phyloP scores from a whole-genome alignment of 2,113 vertebrate species.

The Stigmatopora argus region DNA sequence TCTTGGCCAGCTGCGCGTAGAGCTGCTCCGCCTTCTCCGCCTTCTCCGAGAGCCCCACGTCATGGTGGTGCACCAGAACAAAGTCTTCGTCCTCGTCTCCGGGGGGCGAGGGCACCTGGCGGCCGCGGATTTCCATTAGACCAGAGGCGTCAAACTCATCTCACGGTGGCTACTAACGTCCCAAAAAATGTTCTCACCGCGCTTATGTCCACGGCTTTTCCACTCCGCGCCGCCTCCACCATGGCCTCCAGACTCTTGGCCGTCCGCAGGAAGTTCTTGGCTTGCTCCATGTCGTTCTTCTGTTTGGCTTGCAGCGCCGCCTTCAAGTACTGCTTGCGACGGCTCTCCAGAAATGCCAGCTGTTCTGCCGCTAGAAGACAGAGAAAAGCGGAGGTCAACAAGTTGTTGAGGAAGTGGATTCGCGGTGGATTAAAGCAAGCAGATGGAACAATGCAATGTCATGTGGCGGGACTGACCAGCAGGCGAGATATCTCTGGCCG shows the following conservation, averaged over 20 bases:
- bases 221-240: conserved; percentile 74
- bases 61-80: conserved; percentile 87
- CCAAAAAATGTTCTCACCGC: conserved; percentile 60
- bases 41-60: conserved; percentile 82
- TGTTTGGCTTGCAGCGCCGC: conserved; percentile 91
- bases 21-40: conserved; percentile 84
- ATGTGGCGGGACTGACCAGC: conserved; percentile 43
- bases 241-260: conserved; percentile 79
- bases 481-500: conserved; percentile 40
- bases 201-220: conserved; percentile 76
- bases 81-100: conserved; percentile 89
- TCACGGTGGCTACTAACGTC: neutral
- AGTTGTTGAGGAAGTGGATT: no score
- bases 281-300: conserved; percentile 84
- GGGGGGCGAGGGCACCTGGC: conserved; percentile 85
- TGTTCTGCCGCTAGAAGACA: conserved; percentile 73
- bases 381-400: neutral
- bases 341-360: conserved; percentile 82
- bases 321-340: conserved; percentile 85
- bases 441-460: neutral
- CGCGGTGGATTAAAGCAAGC: neutral
- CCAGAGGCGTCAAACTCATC: neutral
- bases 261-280: conserved; percentile 78
- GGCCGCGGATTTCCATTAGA: neutral
- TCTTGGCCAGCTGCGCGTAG: conserved; percentile 79